phyloP scores from a whole-genome alignment of 2,113 vertebrate species.

The Cyanoderma ruficeps region DNA sequence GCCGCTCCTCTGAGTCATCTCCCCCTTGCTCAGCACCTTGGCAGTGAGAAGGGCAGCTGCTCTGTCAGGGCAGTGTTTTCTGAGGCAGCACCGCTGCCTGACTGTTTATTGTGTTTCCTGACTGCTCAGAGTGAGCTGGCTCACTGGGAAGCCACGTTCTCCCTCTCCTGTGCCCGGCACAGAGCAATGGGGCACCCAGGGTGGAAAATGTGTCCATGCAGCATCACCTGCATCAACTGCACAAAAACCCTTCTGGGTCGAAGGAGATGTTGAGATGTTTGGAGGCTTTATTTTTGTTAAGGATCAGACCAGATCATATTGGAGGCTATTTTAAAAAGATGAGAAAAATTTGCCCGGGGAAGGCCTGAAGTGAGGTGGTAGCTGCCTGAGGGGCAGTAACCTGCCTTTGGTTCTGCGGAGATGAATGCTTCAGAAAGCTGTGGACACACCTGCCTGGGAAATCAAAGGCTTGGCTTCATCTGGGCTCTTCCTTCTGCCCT shows the following conservation, averaged over 20 bases:
- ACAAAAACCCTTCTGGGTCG: neutral
- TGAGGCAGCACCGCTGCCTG: neutral
- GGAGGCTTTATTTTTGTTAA: neutral
- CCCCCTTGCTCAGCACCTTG: neutral
- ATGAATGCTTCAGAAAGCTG: neutral
- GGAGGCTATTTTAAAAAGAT: neutral
- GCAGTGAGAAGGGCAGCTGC: neutral
- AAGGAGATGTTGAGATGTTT: neutral
- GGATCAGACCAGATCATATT: neutral
- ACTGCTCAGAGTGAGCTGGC: neutral
- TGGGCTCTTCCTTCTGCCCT: neutral
- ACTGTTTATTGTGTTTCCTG: neutral
- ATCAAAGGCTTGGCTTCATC: neutral
- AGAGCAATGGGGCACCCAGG: accelerated
- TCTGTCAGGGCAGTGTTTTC: neutral
- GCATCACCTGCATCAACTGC: neutral
- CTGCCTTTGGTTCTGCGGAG: neutral
- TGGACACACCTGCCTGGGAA: neutral
- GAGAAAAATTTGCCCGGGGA: neutral
- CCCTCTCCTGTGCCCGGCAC: neutral
- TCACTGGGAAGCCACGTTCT: accelerated
- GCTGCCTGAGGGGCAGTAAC: neutral
- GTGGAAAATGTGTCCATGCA: accelerated
- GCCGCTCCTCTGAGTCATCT: neutral
- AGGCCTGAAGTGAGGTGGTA: neutral